phyloP scores from a whole-genome alignment of 2,888 invertebrate species.

The Pristionchus fissidentatus region DNA sequence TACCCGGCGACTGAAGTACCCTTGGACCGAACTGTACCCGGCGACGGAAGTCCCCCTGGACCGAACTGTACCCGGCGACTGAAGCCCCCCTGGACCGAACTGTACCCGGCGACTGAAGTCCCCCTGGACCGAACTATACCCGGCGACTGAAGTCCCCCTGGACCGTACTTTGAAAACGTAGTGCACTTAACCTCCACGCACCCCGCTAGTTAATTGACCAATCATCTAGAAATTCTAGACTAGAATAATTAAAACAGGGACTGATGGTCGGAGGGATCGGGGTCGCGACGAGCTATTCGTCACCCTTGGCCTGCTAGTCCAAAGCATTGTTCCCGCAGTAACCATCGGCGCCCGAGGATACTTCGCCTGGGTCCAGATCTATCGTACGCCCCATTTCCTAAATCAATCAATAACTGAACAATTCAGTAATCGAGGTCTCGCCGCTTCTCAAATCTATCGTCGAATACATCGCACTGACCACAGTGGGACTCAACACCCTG shows the following conservation, averaged over 20 bases:
- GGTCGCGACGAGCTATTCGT: neutral
- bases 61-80: too few relatives aligned
- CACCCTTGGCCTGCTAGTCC: neutral
- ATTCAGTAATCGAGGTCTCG: conserved; percentile 2
- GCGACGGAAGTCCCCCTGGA: too few relatives aligned
- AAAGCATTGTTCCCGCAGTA: conserved; percentile 3
- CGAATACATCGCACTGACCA: neutral
- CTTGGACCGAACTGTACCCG: too few relatives aligned
- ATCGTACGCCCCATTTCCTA: neutral
- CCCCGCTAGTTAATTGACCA: too few relatives aligned
- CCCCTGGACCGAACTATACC: too few relatives aligned
- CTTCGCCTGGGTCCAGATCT: neutral
- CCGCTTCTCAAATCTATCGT: neutral
- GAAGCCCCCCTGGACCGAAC: too few relatives aligned
- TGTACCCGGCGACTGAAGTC: too few relatives aligned
- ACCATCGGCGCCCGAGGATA: neutral
- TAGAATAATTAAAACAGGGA: neutral
- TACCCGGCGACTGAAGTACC: too few relatives aligned
- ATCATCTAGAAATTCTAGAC: too few relatives aligned
- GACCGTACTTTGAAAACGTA: too few relatives aligned
- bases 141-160: too few relatives aligned
- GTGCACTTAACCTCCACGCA: too few relatives aligned
- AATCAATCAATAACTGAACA: neutral
- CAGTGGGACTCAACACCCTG: conserved; percentile 10
- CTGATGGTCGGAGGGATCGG: neutral